These are phyloP conservation scores for Gerosis bhagava DNA, from an alignment of 2,888 invertebrate species.

Conservation along the genomic window DNA sequence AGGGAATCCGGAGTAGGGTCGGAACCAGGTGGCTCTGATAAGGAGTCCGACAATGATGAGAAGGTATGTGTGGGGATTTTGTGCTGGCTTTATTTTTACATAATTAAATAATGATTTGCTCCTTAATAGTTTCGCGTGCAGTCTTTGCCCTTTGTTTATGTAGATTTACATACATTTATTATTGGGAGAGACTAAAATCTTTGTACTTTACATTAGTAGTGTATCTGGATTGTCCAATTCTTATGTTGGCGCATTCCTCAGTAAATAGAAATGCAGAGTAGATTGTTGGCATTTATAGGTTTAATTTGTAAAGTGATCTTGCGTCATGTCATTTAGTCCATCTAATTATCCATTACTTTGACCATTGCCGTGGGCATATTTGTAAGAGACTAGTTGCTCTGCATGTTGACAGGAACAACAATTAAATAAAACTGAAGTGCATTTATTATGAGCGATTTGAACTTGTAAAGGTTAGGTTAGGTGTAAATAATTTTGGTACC, in stretches of 20 bases:
- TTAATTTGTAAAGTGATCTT: slow-evolving; percentile 9
- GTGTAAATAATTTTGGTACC: too few species aligned
- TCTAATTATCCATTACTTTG: slow-evolving; percentile 3
- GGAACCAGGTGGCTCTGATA: slow-evolving; percentile 91
- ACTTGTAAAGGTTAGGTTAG: slow-evolving; percentile 17
- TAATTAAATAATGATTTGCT: slow-evolving; percentile 24
- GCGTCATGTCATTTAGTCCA: slow-evolving; percentile 9
- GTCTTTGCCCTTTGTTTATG: slow-evolving; percentile 39
- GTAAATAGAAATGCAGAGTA: slow-evolving; percentile 73
- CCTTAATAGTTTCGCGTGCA: slow-evolving; percentile 35
- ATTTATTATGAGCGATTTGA: slow-evolving; percentile 1
- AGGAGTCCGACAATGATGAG: slow-evolving; percentile 94
- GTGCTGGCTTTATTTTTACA: slow-evolving; percentile 12
- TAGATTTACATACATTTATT: slow-evolving; percentile 38
- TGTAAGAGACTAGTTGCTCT: slow-evolving; percentile 1
- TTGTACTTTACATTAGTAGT: slow-evolving; percentile 34
- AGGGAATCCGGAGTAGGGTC: slow-evolving; percentile 89
- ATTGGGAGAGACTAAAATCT: slow-evolving; percentile 18
- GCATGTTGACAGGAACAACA: background rate
- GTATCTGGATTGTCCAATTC: slow-evolving; percentile 78
- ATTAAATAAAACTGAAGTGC: background rate
- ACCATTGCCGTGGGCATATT: background rate
- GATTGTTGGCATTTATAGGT: slow-evolving; percentile 29
- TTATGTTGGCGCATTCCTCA: slow-evolving; percentile 37
- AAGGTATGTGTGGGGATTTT: slow-evolving; percentile 83